Evolutionary conservation across 2,113 vertebrate species (phyloP).

Genomic region (western clawed frog (Xenopus tropicalis)): DNA sequence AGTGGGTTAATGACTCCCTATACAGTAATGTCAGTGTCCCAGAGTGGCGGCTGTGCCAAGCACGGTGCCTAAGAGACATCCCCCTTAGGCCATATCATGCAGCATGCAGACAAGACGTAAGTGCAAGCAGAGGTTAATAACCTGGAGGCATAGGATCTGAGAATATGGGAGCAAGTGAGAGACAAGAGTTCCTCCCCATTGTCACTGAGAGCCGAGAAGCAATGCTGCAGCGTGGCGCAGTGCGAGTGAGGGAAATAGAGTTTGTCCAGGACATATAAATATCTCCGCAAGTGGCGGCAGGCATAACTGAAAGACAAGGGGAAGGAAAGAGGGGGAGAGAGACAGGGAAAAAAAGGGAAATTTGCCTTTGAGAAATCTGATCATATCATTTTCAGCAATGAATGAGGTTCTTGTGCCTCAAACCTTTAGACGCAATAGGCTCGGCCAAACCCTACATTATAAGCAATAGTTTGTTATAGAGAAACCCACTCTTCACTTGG

Average conservation of each 20-base stretch:
- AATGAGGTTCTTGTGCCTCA: conserved; percentile 50
- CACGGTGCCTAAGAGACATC: too few relatives aligned
- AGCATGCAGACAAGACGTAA: conserved; percentile 64
- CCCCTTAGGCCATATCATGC: conserved; percentile 40
- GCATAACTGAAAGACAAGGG: conserved; percentile 82
- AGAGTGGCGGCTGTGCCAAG: too few relatives aligned
- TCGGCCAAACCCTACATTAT: not conserved
- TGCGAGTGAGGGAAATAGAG: conserved; percentile 74
- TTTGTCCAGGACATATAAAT: conserved; percentile 83
- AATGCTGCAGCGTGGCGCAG: conserved; percentile 75
- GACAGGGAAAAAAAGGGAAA: conserved; percentile 60
- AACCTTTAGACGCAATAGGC: conserved; percentile 13
- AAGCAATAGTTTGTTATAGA: not conserved
- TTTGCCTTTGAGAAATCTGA: conserved; percentile 66
- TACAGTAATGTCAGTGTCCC: too few relatives aligned
- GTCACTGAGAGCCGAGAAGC: conserved; percentile 77
- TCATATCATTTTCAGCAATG: conserved; percentile 48
- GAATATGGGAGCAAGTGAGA: conserved; percentile 82
- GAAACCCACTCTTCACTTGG: not conserved
- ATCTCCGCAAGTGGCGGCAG: conserved; percentile 84
- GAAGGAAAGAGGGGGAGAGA: conserved; percentile 57
- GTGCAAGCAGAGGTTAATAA: conserved; percentile 74
- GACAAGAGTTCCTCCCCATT: conserved; percentile 80
- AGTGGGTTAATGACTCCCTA: too few relatives aligned
- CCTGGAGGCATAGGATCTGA: conserved; percentile 83